These are phyloP conservation scores for Euschistus heros DNA, from an alignment of 1,140 invertebrate species.

Conservation along the genomic window DNA sequence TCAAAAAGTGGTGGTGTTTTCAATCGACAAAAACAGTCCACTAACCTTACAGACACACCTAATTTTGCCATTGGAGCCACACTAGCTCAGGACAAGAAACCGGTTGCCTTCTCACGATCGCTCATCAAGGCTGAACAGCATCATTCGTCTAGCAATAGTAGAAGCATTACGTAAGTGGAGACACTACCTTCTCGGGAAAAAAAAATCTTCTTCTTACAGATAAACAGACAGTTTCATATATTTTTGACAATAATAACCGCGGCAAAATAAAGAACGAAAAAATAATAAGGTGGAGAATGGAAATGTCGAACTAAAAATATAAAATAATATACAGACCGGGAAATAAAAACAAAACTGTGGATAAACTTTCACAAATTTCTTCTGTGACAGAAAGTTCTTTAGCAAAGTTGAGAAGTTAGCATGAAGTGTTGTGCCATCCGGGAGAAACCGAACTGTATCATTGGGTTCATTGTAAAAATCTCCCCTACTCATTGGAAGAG, in stretches of 20 bases:
- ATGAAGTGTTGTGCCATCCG: conserved; percentile 25
- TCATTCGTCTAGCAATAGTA: conserved; percentile 40
- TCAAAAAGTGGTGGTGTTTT: not conserved
- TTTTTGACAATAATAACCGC: conserved; percentile 27
- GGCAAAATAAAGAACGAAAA: conserved; percentile 32
- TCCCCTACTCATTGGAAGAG: not conserved
- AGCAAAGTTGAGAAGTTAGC: conserved; percentile 26
- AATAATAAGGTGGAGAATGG: conserved; percentile 30
- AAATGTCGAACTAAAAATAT: conserved; percentile 31
- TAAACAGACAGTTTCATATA: conserved; percentile 29
- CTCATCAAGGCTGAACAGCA: conserved; percentile 38
- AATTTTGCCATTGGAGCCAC: conserved; percentile 28
- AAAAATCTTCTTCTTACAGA: conserved; percentile 32
- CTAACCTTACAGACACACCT: conserved; percentile 1
- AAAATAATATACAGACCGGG: conserved; percentile 31
- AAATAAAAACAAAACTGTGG: conserved; percentile 31
- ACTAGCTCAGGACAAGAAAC: conserved; percentile 24
- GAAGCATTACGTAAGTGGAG: conserved; percentile 37
- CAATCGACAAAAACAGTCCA: not conserved
- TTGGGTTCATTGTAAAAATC: not conserved
- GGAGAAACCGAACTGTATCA: not conserved
- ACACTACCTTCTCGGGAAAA: conserved; percentile 25
- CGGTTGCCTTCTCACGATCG: conserved; percentile 40
- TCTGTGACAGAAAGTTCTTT: conserved; percentile 24
- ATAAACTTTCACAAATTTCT: conserved; percentile 29